Evolutionary conservation across 1,140 invertebrate species (phyloP).

Genomic region (Drosophila funebris): DNA sequence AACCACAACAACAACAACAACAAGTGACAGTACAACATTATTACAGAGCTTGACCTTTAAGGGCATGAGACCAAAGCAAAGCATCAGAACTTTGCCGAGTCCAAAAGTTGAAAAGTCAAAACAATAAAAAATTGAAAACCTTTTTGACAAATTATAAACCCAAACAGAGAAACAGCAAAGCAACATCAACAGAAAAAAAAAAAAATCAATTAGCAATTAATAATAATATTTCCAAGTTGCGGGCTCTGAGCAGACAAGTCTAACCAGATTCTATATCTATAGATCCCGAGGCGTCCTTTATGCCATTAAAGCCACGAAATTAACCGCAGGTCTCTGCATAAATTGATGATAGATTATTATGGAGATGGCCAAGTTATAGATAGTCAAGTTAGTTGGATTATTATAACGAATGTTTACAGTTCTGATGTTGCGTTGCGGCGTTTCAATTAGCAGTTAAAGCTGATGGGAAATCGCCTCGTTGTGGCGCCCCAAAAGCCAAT

Average conservation of each 20-base stretch:
- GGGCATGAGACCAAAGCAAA: slow-evolving; percentile 61
- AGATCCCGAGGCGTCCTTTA: slow-evolving; percentile 37
- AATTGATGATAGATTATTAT: background rate
- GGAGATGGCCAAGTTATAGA: background rate
- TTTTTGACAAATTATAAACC: slow-evolving; percentile 68
- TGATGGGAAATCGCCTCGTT: slow-evolving; percentile 15
- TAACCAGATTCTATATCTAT: slow-evolving; percentile 13
- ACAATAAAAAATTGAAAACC: slow-evolving; percentile 39
- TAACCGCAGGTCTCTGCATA: slow-evolving; percentile 20
- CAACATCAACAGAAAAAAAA: slow-evolving; percentile 25
- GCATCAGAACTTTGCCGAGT: slow-evolving; percentile 13
- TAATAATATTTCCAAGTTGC: slow-evolving; percentile 41
- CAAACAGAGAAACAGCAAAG: slow-evolving; percentile 5
- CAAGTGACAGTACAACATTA: background rate
- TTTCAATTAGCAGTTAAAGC: slow-evolving; percentile 78
- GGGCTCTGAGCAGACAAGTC: slow-evolving; percentile 4
- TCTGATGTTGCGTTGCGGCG: background rate
- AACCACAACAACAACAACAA: slow-evolving; percentile 28
- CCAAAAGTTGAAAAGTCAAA: slow-evolving; percentile 39
- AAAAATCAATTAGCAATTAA: slow-evolving; percentile 75
- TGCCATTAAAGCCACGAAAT: slow-evolving; percentile 11
- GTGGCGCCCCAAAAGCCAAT: slow-evolving; percentile 9
- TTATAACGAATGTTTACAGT: slow-evolving; percentile 29
- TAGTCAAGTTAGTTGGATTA: background rate
- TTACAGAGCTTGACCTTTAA: slow-evolving; percentile 60